A percentile compares a stretch with the other conserved stretches of the same genome.
These are phyloP conservation scores for Mus spicilegus DNA, from an alignment of 2,113 vertebrate species.

Conservation along the genomic window DNA sequence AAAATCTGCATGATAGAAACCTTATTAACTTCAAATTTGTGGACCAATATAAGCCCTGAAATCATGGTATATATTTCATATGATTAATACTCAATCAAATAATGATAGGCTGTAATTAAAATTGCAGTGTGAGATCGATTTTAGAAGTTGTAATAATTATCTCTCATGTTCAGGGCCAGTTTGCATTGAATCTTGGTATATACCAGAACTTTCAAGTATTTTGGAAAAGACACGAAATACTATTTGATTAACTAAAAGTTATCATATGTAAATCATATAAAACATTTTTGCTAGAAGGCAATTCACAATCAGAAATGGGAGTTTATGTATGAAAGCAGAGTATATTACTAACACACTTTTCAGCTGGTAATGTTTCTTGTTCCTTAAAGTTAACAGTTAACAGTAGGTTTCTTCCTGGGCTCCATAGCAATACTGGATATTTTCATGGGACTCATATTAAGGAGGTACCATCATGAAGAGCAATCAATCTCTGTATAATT, in stretches of 20 bases:
- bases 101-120: not conserved
- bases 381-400: not conserved
- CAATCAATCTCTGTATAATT: not conserved
- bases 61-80: not conserved
- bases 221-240: not conserved
- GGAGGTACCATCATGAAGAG: not conserved
- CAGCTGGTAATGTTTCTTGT: not conserved
- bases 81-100: not conserved
- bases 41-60: not conserved
- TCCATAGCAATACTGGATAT: not conserved
- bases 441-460: not conserved
- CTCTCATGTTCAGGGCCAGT: not conserved
- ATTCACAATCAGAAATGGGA: not conserved
- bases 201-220: not conserved
- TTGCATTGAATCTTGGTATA: not conserved
- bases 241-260: not conserved
- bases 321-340: not conserved
- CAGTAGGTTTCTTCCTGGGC: not conserved
- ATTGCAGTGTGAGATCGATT: not conserved
- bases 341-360: not conserved
- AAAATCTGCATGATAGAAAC: not conserved
- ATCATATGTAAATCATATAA: not conserved
- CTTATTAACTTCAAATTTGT: conserved; percentile 22
- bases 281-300: not conserved
- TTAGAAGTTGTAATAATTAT: not conserved